Base-by-base conservation (phyloP, 1,140 invertebrate genomes). In the Prorops nasuta region DNA sequence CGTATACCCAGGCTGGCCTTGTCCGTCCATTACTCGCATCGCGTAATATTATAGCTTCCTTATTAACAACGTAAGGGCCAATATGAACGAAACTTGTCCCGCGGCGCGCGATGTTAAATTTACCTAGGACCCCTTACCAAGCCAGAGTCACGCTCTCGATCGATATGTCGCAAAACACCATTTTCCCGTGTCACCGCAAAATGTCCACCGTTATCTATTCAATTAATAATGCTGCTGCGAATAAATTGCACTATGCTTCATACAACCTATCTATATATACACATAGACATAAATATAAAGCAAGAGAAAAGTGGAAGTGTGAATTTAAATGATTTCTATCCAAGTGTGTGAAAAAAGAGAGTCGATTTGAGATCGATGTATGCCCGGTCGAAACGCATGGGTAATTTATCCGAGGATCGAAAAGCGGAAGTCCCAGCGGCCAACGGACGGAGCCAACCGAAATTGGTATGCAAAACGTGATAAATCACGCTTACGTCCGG, bases 401-500 rank as follows among this genome's bases (percentile, higher is more conserved):
- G 54, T 52, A 64, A 65, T 64, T 65, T 65, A 68, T 66, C 46
- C 49, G 49, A n/a, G n/a, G n/a, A 48, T 51, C 49, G 58, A 53
- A 61, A 60, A 60, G 54, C 57, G 53, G 56, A 66, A 66, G 49
- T 58, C 49, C 56, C 55, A 55, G 45, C 32, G 60, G 58, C 18
- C 48, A 42, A 44, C 49, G 50, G 56, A 18, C 46, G 57, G 52
- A 54, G 44, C 48, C 51, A 38, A 41, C 32, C 50, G 47, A 67
- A 69, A 68, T 68, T 67, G 63, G 53, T 64, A 66, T 60, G 65
- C 58, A 60, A 68, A 72, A 67, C 51, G 59, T 60, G 57, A 69
- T 71, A 69, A 72, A 72, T 71, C 68, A 68, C 58, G 65, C 58
- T 63, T 64, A 63, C 53, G 66, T 64, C 57, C 45, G 49, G 53